Evolutionary conservation across 2,888 invertebrate genomes (phyloP), one percentile per base, ranked within the genome.

Genomic region (Aromia moschata): DNA sequence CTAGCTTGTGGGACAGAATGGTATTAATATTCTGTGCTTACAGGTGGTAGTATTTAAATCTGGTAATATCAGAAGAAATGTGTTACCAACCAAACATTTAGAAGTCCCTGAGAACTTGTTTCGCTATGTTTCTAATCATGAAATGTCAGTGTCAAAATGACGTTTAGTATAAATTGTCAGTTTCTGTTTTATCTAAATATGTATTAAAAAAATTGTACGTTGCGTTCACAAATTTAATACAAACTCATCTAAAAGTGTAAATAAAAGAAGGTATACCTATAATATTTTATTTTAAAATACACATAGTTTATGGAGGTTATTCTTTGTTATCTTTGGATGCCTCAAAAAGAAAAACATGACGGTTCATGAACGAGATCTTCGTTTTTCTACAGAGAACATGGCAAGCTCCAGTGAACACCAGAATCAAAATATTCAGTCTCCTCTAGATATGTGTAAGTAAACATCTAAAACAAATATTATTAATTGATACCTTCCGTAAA

Each of bases 381-480:
- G 18, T 16, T 31, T 16, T 11, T 31, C 40, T 17, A 4, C 11
- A 31, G 41, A 52, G 2, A 11, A 37, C 20, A 44, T 44, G 10
- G 7, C 44, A 38, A 60, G 52, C 51, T 40, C 44, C 46, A 58
- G 53, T 44, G 52, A 25, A 30, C 44, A 54, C 37, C 58, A 55
- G 44, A 56, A 31, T 52, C 60, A 53, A 54, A 60, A 58, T 45
- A 25, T 37, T 60, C 73, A 73, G 45, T 70, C 74, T 11, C 70
- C 70, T 54, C 56, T 69, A 41, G 74, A 76, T 62, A 64, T 74
- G 49, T 75, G 76, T 76, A 61, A 74, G 74, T 72, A 59, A 60
- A 58, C 43, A 60, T 15, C 52, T n/a, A 53, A 25, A 55, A 45
- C 14, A 40, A 53, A 14, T 43, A 41, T 41, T 47, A 44, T 31